Evolutionary conservation across 2,113 vertebrate species (phyloP).

Genomic region (Oceanites oceanicus): DNA sequence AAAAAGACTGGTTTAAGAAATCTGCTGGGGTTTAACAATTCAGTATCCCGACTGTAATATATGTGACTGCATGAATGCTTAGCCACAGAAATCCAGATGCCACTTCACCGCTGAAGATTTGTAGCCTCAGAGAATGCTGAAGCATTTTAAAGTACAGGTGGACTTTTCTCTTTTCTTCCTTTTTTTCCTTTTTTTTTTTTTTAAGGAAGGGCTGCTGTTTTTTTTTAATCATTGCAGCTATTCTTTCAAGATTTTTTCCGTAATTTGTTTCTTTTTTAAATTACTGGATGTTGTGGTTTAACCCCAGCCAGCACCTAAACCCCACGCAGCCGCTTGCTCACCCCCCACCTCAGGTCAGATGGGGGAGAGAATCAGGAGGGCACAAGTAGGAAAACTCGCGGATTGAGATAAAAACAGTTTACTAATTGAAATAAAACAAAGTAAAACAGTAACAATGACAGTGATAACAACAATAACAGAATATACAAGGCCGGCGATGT

Average conservation of each 20-base stretch:
- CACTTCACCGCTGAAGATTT: not conserved
- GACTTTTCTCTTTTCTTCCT: fast-evolving
- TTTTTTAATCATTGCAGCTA: not conserved
- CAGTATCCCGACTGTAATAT: not conserved
- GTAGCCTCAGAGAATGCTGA: not conserved
- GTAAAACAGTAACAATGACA: too few relatives aligned
- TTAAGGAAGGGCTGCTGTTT: fast-evolving
- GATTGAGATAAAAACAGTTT: too few relatives aligned
- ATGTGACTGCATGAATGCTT: not conserved
- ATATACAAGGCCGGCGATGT: too few relatives aligned
- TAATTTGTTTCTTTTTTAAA: not conserved
- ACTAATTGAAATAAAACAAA: too few relatives aligned
- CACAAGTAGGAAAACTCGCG: too few relatives aligned
- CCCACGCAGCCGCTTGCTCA: too few relatives aligned
- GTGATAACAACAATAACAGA: too few relatives aligned
- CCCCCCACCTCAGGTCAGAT: too few relatives aligned
- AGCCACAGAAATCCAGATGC: not conserved
- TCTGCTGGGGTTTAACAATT: not conserved
- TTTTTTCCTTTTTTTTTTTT: not conserved
- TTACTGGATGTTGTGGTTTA: too few relatives aligned
- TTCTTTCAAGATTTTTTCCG: not conserved
- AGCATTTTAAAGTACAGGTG: not conserved
- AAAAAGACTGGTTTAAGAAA: not conserved
- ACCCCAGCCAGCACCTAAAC: too few relatives aligned
- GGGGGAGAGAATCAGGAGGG: too few relatives aligned